Conservation (phyloP, 2,113 vertebrate genomes). For the Pachyramphus minor region DNA sequence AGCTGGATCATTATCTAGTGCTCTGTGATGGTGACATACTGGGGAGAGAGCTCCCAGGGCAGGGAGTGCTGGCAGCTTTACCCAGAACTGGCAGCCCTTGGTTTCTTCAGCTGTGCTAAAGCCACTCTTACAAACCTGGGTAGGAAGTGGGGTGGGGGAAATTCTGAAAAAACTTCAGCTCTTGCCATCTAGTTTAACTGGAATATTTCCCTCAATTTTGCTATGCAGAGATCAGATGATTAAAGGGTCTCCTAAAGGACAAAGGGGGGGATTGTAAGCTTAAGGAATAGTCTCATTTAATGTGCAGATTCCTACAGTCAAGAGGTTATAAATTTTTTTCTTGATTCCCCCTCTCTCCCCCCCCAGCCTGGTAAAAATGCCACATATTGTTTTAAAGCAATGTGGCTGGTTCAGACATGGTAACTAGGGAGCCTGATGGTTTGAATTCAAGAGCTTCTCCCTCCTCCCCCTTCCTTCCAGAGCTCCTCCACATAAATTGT, state of each 20-base stretch:
- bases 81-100: background rate
- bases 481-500: background rate
- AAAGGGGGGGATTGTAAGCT: background rate
- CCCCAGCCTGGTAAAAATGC: background rate
- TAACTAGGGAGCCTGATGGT: background rate
- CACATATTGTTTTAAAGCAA: background rate
- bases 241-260: background rate
- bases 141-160: fast-evolving
- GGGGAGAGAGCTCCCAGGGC: background rate
- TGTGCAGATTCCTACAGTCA: background rate
- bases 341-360: background rate
- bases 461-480: background rate
- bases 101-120: background rate
- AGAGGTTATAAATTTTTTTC: background rate
- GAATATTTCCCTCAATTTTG: background rate
- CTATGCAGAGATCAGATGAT: background rate
- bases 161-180: background rate
- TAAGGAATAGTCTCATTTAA: background rate
- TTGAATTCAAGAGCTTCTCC: background rate
- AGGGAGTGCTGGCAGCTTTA: background rate
- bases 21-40: background rate
- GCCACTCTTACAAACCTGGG: background rate
- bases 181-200: background rate
- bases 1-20: fast-evolving
- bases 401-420: background rate